Conservation (phyloP, 2,113 vertebrate species). For the Chloropsis cyanopogon region DNA sequence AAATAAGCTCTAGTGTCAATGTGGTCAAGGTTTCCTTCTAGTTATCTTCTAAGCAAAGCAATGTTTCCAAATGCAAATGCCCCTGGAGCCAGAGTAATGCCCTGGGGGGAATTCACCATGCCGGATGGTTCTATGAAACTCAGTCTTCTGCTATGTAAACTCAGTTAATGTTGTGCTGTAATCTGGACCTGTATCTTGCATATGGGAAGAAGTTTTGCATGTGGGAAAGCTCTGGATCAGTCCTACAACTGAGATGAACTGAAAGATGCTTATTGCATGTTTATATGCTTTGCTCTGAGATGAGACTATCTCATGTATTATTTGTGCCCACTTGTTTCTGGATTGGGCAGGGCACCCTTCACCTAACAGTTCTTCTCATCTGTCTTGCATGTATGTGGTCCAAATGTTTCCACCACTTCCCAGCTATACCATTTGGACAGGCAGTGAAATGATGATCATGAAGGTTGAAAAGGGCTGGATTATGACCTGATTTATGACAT, state of each 20-base stretch:
- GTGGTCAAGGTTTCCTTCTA: not conserved
- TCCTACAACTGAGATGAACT: not conserved
- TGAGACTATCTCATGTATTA: not conserved
- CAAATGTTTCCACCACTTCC: not conserved
- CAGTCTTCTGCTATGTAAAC: not conserved
- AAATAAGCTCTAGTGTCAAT: not conserved
- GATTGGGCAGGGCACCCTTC: not conserved
- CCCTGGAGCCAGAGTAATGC: not conserved
- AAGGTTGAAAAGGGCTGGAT: not conserved
- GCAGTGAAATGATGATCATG: not conserved
- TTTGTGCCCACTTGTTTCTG: not conserved
- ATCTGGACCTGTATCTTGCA: not conserved
- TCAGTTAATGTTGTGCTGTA: not conserved
- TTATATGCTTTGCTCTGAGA: not conserved
- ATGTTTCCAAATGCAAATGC: not conserved
- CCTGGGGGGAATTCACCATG: not conserved
- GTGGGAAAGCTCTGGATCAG: not conserved
- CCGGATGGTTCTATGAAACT: not conserved
- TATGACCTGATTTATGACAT: not conserved
- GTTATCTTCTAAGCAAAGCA: not conserved
- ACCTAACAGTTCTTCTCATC: not conserved
- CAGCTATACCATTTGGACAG: not conserved
- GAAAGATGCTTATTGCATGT: not conserved
- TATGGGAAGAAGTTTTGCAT: not conserved
- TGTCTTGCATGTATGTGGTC: not conserved